Evolutionary conservation across 2,797 vertebrate species (phyloP).

Genomic region (Microcaecilia unicolor): DNA sequence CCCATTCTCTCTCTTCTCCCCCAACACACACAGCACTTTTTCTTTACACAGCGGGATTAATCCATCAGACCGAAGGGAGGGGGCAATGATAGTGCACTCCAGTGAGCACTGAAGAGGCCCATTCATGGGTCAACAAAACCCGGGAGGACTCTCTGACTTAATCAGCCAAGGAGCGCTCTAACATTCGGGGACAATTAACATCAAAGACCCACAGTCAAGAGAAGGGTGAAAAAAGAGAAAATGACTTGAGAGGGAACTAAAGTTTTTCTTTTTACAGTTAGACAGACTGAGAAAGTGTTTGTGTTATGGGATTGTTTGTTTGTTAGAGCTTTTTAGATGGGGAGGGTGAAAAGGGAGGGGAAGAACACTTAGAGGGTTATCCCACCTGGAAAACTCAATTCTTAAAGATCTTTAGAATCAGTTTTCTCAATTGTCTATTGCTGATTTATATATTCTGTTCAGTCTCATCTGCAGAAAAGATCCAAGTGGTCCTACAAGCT

Average conservation of each 20-base stretch:
- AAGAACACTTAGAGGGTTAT: background rate
- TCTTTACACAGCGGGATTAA: slow-evolving; percentile 65
- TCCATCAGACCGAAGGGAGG: slow-evolving; percentile 53
- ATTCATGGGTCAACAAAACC: slow-evolving; percentile 65
- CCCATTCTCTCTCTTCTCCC: slow-evolving; percentile 12
- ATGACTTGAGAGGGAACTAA: slow-evolving; percentile 28
- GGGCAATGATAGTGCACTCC: slow-evolving; percentile 78
- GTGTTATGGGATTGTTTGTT: background rate
- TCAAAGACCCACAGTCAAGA: slow-evolving; percentile 40
- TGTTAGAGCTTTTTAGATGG: background rate
- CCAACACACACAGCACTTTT: slow-evolving; percentile 16
- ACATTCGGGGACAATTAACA: slow-evolving; percentile 49
- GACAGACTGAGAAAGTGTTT: background rate
- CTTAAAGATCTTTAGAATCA: too few species aligned
- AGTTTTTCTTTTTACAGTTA: slow-evolving; percentile 2
- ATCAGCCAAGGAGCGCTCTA: slow-evolving; percentile 50
- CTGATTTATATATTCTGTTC: too few species aligned
- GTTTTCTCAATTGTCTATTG: too few species aligned
- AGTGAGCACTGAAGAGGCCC: slow-evolving; percentile 86
- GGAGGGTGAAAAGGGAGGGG: background rate
- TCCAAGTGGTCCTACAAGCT: too few species aligned
- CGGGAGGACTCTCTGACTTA: slow-evolving; percentile 50
- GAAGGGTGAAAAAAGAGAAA: slow-evolving; percentile 22
- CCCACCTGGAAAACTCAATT: background rate
- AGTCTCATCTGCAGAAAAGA: too few species aligned